Conservation (phyloP, 2,888 invertebrate species). For the Caenorhabditis imperialis region DNA sequence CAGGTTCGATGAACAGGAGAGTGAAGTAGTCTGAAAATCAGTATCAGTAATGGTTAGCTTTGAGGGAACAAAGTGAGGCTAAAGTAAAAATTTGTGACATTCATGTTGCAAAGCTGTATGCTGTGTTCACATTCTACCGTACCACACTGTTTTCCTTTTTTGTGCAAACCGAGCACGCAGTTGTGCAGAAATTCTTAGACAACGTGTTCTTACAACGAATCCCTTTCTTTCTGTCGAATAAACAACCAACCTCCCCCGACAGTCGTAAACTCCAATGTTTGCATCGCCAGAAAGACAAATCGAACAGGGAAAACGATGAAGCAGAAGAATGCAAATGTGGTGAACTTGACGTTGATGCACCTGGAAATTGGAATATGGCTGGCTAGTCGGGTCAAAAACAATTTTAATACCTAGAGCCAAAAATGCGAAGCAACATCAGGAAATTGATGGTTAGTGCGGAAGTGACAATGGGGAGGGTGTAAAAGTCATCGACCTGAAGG, state of each 20-base stretch:
- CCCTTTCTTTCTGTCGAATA: no score
- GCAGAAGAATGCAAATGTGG: conserved; percentile 12
- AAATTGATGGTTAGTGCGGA: conserved; percentile 4
- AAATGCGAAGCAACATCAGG: neutral
- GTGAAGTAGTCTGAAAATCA: conserved; percentile 10
- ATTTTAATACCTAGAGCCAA: neutral
- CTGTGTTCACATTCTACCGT: no score
- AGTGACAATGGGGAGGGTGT: neutral
- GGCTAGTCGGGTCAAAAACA: no score
- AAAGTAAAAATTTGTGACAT: no score
- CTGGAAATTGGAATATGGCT: no score
- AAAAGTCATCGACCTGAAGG: conserved; percentile 6
- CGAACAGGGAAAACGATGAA: conserved; percentile 6
- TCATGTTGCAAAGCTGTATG: no score
- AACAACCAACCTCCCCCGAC: conserved; percentile 6
- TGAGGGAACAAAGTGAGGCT: no score
- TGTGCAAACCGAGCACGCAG: no score
- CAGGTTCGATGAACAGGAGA: conserved; percentile 1
- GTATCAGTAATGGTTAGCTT: no score
- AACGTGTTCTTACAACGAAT: no score
- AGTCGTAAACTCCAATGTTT: conserved; percentile 12
- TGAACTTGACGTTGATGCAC: neutral
- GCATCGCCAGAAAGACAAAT: conserved; percentile 10
- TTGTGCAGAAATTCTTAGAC: no score
- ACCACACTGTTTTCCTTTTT: no score